Percentiles rank a stretch among this genome's conserved stretches.
These are phyloP conservation scores for Drosophila setosimentum DNA, from an alignment of 2,888 invertebrate species.

Conservation along the genomic window DNA sequence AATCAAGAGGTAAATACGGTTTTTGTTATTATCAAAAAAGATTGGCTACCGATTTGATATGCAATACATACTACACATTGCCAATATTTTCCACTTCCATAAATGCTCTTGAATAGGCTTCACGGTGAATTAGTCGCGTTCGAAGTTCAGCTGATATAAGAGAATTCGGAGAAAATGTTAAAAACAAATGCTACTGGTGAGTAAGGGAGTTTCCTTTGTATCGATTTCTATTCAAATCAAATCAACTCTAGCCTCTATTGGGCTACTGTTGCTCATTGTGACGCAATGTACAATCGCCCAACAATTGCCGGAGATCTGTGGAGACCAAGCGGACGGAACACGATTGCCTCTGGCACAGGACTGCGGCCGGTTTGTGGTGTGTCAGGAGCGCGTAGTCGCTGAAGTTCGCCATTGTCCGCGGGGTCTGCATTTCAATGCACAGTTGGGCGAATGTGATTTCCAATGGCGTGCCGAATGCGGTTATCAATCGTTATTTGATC, in stretches of 20 bases:
- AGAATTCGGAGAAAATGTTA: conserved; percentile 28
- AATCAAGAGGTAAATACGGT: conserved; percentile 64
- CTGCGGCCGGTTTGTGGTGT: conserved; percentile 71
- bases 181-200: conserved; percentile 37
- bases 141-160: conserved; percentile 33
- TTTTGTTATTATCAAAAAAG: conserved; percentile 69
- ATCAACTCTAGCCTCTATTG: conserved; percentile 13
- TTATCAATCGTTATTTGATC: conserved; percentile 34
- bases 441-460: conserved; percentile 70
- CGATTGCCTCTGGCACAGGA: conserved; percentile 62
- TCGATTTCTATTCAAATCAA: neutral
- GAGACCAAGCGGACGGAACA: conserved; percentile 61
- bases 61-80: conserved; percentile 6
- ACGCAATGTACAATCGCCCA: conserved; percentile 17
- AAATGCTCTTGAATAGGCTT: conserved; percentile 45
- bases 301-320: conserved; percentile 57
- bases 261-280: conserved; percentile 29
- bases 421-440: conserved; percentile 67
- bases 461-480: conserved; percentile 66
- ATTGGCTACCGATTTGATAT: conserved; percentile 65
- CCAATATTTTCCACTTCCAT: conserved; percentile 42
- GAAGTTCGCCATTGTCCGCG: conserved; percentile 63
- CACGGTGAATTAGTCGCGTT: conserved; percentile 44
- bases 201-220: neutral
- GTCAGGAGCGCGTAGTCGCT: conserved; percentile 53